A percentile compares a stretch with the other conserved stretches of the same genome.
Evolutionary conservation across 1,140 invertebrate species (phyloP).

Genomic region (Drosophila busckii): DNA sequence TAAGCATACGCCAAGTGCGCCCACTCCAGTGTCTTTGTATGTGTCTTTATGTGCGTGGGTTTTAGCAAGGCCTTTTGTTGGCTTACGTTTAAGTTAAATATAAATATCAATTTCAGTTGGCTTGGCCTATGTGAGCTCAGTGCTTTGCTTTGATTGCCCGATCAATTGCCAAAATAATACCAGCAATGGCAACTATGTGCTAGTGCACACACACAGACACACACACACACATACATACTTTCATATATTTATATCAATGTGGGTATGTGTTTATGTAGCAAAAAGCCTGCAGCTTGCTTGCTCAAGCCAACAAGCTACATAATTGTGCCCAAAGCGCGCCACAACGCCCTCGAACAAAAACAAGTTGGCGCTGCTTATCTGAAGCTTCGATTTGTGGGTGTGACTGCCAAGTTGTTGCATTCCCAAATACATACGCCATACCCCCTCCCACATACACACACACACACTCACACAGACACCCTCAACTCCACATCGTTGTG

Average conservation of each 20-base stretch:
- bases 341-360: constrained; percentile 70
- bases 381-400: constrained; percentile 43
- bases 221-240: no score
- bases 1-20: constrained; percentile 57
- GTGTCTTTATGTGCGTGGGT: constrained; percentile 7
- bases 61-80: constrained; percentile 54
- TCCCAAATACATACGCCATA: background rate
- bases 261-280: constrained; percentile 1
- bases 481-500: constrained; percentile 57
- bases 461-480: no score
- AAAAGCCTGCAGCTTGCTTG: background rate
- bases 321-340: constrained; percentile 47
- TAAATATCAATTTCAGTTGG: constrained; percentile 67
- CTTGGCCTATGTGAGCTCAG: constrained; percentile 43
- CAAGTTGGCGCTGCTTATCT: constrained; percentile 66
- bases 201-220: no score
- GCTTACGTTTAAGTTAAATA: constrained; percentile 71
- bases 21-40: background rate
- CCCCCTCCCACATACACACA: no score
- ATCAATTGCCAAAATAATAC: constrained; percentile 69
- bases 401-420: constrained; percentile 36
- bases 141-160: constrained; percentile 52
- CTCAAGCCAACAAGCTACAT: constrained; percentile 5
- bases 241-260: no score
- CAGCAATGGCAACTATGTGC: constrained; percentile 52